Base-by-base conservation (phyloP, 2,113 vertebrate genomes). In the Melanotaenia duboulayi region DNA sequence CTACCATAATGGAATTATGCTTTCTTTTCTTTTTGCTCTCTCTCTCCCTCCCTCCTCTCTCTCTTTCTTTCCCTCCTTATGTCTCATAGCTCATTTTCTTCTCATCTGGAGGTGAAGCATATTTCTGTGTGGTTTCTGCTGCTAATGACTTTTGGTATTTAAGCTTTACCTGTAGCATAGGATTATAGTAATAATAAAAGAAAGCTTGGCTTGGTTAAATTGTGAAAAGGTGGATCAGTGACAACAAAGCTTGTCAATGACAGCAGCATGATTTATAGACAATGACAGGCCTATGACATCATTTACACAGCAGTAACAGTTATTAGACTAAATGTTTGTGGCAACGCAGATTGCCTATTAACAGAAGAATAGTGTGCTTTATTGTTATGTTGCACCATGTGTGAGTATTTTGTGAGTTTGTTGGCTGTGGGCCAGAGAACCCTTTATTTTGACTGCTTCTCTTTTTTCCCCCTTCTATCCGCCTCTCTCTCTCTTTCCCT, bases 271-370 rank as follows among this genome's bases (percentile, higher is more conserved):
- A 85, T 86, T 88, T 79, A 87, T 65, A 75, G 72, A 80, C 78
- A 78, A 61, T 82, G 88, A 87, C 88, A 87, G 63, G 64, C 76
- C 80, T 49, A 77, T 92, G 91, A 89, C 89, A 90, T 91, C 82
- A 90, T 90, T 90, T 90, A 84, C 86, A 70, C 72, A 65, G 82
- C 90, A 80, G 83, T 90, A 90, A 86, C 87, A 80, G 84, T 90
- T 88, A 90, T 90, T 85, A 87, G 84, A 74, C 86, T 88, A 84
- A 86, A 90, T 87, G 89, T 85, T 86, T 86, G 83, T 87, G 80
- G 71, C 81, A 86, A 84, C 86, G 82, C 89, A 90, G 87, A 90
- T 91, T 91, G 87, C 66, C 90, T 83, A 84, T 90, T 89, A 90
- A 85, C 80, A 81, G 76, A 79, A 66, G 80, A 90, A 84, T 84